These are phyloP conservation scores for Bombylius discolor DNA, from an alignment of 2,888 invertebrate species.

Conservation along the genomic window DNA sequence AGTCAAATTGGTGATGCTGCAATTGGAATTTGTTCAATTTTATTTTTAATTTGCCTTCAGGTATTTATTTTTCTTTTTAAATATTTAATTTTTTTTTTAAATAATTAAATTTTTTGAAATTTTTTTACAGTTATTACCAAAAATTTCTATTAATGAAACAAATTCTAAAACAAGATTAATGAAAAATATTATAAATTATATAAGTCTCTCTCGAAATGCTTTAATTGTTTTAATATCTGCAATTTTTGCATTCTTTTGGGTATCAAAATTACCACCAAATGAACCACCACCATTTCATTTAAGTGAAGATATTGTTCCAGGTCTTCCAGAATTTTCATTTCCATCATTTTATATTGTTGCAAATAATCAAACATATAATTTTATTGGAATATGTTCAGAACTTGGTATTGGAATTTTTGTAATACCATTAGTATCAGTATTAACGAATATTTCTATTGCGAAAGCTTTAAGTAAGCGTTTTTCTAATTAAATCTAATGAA, in stretches of 20 bases:
- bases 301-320: conserved; percentile 43
- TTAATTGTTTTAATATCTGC: conserved; percentile 56
- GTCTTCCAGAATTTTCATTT: conserved; percentile 51
- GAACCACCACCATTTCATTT: conserved; percentile 47
- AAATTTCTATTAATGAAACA: conserved; percentile 35
- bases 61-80: conserved; percentile 36
- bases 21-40: conserved; percentile 53
- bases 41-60: conserved; percentile 51
- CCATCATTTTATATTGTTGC: conserved; percentile 49
- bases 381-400: conserved; percentile 52
- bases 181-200: conserved; percentile 49
- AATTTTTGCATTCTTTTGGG: conserved; percentile 42
- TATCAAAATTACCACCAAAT: conserved; percentile 27
- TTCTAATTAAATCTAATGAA: too few relatives aligned
- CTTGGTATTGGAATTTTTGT: conserved; percentile 68
- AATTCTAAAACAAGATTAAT: conserved; percentile 28
- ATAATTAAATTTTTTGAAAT: conserved; percentile 2
- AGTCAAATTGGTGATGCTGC: conserved; percentile 49
- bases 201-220: conserved; percentile 67
- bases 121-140: conserved; percentile 47
- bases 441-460: conserved; percentile 89
- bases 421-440: conserved; percentile 70
- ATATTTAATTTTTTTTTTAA: background rate
- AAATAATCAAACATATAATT: conserved; percentile 43
- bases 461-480: conserved; percentile 71